Conservation (phyloP, 2,113 vertebrate genomes). For the Dolichallabes microphthalmus region DNA sequence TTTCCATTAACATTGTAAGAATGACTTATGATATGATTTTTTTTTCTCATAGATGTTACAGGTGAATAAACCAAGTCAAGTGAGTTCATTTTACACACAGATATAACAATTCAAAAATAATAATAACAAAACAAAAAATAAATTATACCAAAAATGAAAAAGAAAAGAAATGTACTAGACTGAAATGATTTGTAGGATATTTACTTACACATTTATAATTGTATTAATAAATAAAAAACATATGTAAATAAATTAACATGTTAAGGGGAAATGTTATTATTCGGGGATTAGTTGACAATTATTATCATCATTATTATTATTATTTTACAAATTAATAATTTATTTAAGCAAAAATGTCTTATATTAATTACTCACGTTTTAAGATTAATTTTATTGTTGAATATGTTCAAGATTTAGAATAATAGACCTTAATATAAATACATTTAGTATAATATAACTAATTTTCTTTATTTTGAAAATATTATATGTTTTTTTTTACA, state of each 20-base stretch:
- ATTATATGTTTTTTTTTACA: not conserved
- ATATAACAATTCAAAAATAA: not conserved
- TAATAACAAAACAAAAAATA: not conserved
- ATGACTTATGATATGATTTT: too few relatives aligned
- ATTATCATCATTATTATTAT: too few relatives aligned
- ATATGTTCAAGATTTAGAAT: too few relatives aligned
- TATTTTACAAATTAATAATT: not conserved
- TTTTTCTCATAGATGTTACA: too few relatives aligned
- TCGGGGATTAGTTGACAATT: not conserved
- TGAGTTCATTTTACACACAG: not conserved
- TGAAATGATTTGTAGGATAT: too few relatives aligned
- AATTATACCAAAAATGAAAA: not conserved
- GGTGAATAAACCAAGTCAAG: not conserved
- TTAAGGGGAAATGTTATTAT: not conserved
- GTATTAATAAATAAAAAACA: not conserved
- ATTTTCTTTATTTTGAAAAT: not conserved
- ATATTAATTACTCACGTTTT: not conserved
- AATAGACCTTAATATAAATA: too few relatives aligned
- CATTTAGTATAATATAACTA: too few relatives aligned
- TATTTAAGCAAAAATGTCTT: not conserved
- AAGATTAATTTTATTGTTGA: not conserved
- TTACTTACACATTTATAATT: too few relatives aligned
- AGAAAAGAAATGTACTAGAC: too few relatives aligned
- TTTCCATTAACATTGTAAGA: not conserved
- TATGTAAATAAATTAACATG: not conserved